Conservation (phyloP, 2,888 invertebrate genomes). For the Argynnis bischoffii region DNA sequence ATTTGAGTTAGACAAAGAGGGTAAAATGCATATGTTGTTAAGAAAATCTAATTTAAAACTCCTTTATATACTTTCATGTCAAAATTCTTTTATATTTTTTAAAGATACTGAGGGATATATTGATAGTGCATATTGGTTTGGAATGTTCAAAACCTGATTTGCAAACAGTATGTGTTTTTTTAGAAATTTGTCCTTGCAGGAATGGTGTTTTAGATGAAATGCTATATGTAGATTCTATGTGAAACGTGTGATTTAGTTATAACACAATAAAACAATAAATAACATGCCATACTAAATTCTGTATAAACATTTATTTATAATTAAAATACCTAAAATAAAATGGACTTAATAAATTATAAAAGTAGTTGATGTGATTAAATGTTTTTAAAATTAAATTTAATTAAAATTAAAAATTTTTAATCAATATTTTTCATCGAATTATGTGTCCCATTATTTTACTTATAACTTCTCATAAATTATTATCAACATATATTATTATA, state of each 20-base stretch:
- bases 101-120: neutral
- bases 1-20: neutral
- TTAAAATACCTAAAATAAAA: slow-evolving; percentile 14
- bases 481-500: too few species aligned
- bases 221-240: slow-evolving; percentile 36
- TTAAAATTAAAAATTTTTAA: neutral
- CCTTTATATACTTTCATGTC: too few species aligned
- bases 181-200: slow-evolving; percentile 25
- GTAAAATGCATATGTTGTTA: neutral
- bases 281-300: slow-evolving; percentile 34
- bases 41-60: too few species aligned
- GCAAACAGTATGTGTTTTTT: slow-evolving; percentile 27
- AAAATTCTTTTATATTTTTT: neutral
- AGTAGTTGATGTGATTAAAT: neutral
- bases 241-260: slow-evolving; percentile 31
- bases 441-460: too few species aligned
- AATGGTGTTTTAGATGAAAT: slow-evolving; percentile 30
- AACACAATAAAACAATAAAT: slow-evolving; percentile 30
- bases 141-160: slow-evolving; percentile 21
- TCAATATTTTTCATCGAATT: too few species aligned
- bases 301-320: slow-evolving; percentile 25
- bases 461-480: too few species aligned
- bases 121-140: slow-evolving; percentile 24
- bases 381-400: neutral
- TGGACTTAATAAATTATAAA: slow-evolving; percentile 8